Percentiles rank a stretch among this genome's conserved stretches.
Evolutionary conservation across 2,888 invertebrate species (phyloP).

Genomic region (Escarpia spicata): DNA sequence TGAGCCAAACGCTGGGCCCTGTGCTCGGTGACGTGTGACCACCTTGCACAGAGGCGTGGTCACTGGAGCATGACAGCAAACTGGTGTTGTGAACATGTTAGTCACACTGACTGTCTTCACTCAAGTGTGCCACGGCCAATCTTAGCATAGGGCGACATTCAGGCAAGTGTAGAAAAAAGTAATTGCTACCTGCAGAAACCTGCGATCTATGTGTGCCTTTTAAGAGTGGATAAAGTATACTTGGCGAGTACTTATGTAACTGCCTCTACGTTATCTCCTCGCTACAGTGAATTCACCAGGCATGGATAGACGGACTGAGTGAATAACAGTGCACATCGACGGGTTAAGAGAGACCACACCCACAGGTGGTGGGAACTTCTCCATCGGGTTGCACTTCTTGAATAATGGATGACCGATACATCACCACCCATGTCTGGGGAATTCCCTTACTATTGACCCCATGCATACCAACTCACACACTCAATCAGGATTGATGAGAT

Average conservation of each 20-base stretch:
- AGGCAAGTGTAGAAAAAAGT: not conserved
- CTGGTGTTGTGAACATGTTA: not conserved
- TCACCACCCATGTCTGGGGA: not conserved
- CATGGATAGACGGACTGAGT: not conserved
- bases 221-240: not conserved
- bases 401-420: conserved; percentile 4
- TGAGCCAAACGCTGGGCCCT: not conserved
- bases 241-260: not conserved
- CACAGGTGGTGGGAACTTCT: not conserved
- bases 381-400: not conserved
- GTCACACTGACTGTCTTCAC: not conserved
- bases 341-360: not conserved
- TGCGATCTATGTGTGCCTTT: not conserved
- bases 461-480: not conserved
- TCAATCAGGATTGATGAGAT: no score
- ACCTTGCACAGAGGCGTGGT: not conserved
- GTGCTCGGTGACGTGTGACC: not conserved
- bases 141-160: not conserved
- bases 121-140: not conserved
- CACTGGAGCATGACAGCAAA: not conserved
- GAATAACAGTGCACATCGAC: not conserved
- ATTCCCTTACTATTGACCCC: conserved; percentile 1
- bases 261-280: not conserved
- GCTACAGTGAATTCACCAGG: not conserved
- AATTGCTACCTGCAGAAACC: not conserved